phyloP scores from a whole-genome alignment of 2,888 invertebrate genomes.

The Adelphocoris suturalis region DNA sequence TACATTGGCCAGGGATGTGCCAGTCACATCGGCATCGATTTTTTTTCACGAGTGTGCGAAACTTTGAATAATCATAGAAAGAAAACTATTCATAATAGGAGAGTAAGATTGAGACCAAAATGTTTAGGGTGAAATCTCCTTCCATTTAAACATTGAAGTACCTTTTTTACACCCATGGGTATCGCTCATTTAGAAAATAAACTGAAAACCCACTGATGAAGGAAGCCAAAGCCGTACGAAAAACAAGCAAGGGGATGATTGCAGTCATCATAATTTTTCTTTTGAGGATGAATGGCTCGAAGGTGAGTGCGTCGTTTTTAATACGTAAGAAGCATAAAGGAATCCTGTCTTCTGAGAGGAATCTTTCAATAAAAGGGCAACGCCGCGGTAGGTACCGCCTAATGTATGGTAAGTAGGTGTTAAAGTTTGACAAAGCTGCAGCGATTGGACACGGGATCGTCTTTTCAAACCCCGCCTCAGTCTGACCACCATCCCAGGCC shows the following conservation, averaged over 20 bases:
- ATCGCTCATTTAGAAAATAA: too few species aligned
- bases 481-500: constrained; percentile 53
- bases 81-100: too few species aligned
- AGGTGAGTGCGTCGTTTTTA: constrained; percentile 44
- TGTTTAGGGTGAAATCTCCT: too few species aligned
- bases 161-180: too few species aligned
- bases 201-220: too few species aligned
- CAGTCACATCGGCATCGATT: too few species aligned
- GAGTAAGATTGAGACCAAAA: too few species aligned
- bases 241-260: constrained; percentile 37
- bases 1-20: too few species aligned
- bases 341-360: constrained; percentile 44
- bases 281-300: constrained; percentile 38
- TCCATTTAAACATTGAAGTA: too few species aligned
- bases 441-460: constrained; percentile 70
- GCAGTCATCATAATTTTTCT: constrained; percentile 30
- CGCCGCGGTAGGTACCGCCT: constrained; percentile 70
- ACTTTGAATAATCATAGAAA: too few species aligned
- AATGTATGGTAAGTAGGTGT: constrained; percentile 73
- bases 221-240: too few species aligned
- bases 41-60: too few species aligned
- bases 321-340: constrained; percentile 52
- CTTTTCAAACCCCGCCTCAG: constrained; percentile 60
- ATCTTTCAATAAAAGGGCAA: constrained; percentile 67
- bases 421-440: constrained; percentile 72